Base-by-base conservation (phyloP, 2,888 invertebrate species). In the Pantelozetes paolii region DNA sequence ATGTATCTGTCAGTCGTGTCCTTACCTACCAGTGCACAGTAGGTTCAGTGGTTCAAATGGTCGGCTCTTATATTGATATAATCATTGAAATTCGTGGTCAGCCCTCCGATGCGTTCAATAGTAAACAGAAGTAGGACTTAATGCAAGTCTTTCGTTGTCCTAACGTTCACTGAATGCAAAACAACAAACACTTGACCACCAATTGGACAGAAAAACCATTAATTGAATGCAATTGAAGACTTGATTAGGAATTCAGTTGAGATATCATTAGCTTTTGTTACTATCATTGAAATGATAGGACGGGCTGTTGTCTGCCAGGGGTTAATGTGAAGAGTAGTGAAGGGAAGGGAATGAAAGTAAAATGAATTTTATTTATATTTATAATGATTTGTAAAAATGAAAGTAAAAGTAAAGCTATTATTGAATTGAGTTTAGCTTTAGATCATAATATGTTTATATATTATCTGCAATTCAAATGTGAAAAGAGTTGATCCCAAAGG, bases 1-100 rank as follows among this genome's bases (percentile, higher is more conserved):
- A 59, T 59, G 59, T 59, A 2, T 59, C 9, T 59, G 59, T 59
- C 59, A 59, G 28, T 59, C 23, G 30, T 32, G 36, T 36, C 9
- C 36, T 36, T 9, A 36, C 9, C 36, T 36, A 36, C 9, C 5
- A 9, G 5, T 36, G 36, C 5, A 9, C 9, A 8, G 9, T 36
- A 8, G 6, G 9, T 9, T 36, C 36, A 36, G 5, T 36, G 36
- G 6, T 36, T 36, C 36, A 42, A 42, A 11, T 42, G 42, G 15
- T 11, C 9, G 13, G 8, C 11, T 18, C 26, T 23, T 57, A 13
- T 57, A 57, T 57, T 57, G 23, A 57, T 57, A 57, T 57, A 23
- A 57, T 57, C 57, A 57, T 57, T 57, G 26, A 57, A 20, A 57
- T 57, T 57, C 57, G 57, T 57, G 57, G 57, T 23, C 57, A 57